phyloP scores from a whole-genome alignment of 2,113 vertebrate genomes.

The Microtus montanus region DNA sequence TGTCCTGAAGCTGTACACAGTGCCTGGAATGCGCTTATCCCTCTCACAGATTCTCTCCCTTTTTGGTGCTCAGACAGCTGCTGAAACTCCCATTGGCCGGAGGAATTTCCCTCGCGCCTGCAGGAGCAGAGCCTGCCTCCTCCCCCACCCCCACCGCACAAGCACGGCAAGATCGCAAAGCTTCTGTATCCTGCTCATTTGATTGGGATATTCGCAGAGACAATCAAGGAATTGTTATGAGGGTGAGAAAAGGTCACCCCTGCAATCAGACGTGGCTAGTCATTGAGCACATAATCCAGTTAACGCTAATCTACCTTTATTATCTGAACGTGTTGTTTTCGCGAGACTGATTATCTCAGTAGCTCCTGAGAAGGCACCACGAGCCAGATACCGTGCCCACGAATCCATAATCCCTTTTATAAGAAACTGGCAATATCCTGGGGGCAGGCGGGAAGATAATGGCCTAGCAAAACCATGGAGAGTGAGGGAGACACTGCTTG shows the following conservation, averaged over 20 bases:
- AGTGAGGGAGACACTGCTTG: neutral
- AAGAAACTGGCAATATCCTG: neutral
- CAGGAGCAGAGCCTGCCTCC: neutral
- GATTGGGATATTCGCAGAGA: neutral
- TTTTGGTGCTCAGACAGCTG: slow-evolving; percentile 54
- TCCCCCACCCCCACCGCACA: fast-evolving
- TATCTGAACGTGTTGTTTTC: neutral
- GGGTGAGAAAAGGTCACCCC: neutral
- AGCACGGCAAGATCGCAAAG: neutral
- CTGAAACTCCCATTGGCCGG: slow-evolving; percentile 33
- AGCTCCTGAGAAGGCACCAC: neutral
- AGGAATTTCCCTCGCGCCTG: neutral
- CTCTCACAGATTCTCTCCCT: neutral
- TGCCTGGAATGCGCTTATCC: slow-evolving; percentile 7
- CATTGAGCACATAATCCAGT: neutral
- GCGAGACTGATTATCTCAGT: neutral
- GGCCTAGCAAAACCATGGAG: neutral
- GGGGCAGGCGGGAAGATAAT: too few species aligned
- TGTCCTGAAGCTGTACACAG: neutral
- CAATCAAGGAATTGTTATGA: neutral
- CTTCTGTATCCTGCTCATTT: neutral
- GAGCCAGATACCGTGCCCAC: neutral
- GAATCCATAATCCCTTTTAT: neutral
- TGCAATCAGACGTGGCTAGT: neutral
- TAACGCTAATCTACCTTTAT: neutral